phyloP scores from a whole-genome alignment of 2,797 vertebrate species.

The Dermochelys coriacea region DNA sequence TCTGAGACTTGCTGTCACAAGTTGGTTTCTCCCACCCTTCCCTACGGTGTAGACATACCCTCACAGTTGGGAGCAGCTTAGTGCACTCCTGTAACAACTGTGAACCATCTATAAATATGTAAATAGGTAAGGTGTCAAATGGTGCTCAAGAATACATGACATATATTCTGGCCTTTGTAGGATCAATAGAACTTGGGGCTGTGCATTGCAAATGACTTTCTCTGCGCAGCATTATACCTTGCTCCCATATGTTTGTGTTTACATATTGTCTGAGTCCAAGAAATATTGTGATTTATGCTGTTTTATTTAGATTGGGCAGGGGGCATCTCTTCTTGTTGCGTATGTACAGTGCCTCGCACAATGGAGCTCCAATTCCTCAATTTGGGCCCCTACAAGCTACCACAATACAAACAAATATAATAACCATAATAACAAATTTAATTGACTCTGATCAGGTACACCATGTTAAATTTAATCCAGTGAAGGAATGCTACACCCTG shows the following conservation, averaged over 20 bases:
- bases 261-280: not conserved
- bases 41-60: not conserved
- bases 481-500: not conserved
- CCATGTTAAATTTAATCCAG: not conserved
- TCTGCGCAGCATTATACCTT: not conserved
- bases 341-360: not conserved
- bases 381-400: not conserved
- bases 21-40: too few species aligned
- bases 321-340: not conserved
- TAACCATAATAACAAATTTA: not conserved
- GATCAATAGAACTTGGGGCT: not conserved
- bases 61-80: rapidly evolving
- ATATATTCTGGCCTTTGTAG: not conserved
- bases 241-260: not conserved
- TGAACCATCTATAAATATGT: not conserved
- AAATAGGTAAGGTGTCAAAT: not conserved
- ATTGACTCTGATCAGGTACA: not conserved
- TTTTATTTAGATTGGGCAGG: not conserved
- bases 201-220: not conserved
- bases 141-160: not conserved
- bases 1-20: not conserved
- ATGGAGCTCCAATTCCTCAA: not conserved
- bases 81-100: not conserved
- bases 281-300: not conserved
- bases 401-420: not conserved